A percentile compares a stretch with the other conserved stretches of the same genome.
Conservation (phyloP, 2,888 invertebrate species). For the Euclidia mi region DNA sequence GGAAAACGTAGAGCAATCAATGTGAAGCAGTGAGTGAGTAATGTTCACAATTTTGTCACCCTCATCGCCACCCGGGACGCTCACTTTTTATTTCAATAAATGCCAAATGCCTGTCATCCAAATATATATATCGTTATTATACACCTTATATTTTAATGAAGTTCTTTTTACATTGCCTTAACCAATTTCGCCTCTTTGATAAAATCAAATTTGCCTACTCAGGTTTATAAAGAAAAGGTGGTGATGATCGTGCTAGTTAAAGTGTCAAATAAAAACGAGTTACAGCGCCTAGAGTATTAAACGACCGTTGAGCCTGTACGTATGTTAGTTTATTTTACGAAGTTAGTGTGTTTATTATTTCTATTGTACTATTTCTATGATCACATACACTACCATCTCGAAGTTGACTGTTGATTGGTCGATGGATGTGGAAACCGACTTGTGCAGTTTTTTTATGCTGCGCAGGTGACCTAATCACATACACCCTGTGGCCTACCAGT, state of each 20-base stretch:
- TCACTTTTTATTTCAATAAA: conserved; percentile 65
- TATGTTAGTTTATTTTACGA: conserved; percentile 12
- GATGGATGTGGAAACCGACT: no score
- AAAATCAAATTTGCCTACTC: not conserved
- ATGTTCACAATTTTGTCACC: conserved; percentile 69
- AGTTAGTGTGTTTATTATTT: not conserved
- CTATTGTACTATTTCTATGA: no score
- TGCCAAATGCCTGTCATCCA: conserved; percentile 48
- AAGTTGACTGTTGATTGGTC: no score
- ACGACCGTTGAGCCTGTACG: not conserved
- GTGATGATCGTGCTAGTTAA: conserved; percentile 2
- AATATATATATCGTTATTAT: conserved; percentile 45
- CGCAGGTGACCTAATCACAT: no score
- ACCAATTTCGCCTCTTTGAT: conserved; percentile 19
- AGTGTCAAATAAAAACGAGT: conserved; percentile 17
- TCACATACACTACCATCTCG: no score
- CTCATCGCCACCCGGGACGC: conserved; percentile 57
- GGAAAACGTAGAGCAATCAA: conserved; percentile 56
- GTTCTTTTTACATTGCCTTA: conserved; percentile 28
- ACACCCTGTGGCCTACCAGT: no score
- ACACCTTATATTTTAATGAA: conserved; percentile 49
- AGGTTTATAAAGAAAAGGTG: no score
- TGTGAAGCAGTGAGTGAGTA: conserved; percentile 63
- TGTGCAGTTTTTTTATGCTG: no score
- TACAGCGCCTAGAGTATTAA: conserved; percentile 2